phyloP scores from a whole-genome alignment of 2,888 invertebrate genomes.

The Euzophera pinguis region DNA sequence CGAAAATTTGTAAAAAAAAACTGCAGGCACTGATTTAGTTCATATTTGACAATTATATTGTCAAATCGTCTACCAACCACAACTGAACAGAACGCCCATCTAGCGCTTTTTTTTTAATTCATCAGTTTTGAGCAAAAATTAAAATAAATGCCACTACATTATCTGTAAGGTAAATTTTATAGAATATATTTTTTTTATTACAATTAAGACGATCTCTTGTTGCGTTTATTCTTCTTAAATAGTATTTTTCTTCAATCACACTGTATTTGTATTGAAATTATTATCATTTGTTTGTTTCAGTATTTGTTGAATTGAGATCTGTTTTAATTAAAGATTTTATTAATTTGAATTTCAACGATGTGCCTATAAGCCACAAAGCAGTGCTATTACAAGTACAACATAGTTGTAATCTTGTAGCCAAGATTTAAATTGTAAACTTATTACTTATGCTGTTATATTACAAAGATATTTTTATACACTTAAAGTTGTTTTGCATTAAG shows the following conservation, averaged over 20 bases:
- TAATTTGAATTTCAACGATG: neutral
- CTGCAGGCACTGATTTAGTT: too few relatives aligned
- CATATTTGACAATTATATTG: too few relatives aligned
- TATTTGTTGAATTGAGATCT: neutral
- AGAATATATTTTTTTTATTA: neutral
- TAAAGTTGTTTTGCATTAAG: constrained; percentile 4
- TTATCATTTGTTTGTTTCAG: neutral
- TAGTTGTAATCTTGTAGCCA: constrained; percentile 2
- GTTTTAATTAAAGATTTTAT: neutral
- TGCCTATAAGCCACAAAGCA: neutral
- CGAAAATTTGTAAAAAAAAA: too few relatives aligned
- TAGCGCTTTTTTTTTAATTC: too few relatives aligned
- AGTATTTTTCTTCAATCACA: neutral
- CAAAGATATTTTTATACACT: constrained; percentile 4
- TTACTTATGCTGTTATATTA: constrained; percentile 4
- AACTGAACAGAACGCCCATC: too few relatives aligned
- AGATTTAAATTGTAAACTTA: neutral
- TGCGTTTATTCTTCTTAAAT: neutral
- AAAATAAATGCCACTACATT: too few relatives aligned
- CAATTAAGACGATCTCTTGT: constrained; percentile 3
- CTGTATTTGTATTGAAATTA: neutral
- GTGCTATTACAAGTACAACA: constrained; percentile 4
- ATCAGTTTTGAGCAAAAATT: too few relatives aligned
- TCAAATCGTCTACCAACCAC: too few relatives aligned
- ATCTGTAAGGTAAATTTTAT: neutral